phyloP scores from a whole-genome alignment of 1,140 invertebrate genomes.

The Trichoplusia ni region DNA sequence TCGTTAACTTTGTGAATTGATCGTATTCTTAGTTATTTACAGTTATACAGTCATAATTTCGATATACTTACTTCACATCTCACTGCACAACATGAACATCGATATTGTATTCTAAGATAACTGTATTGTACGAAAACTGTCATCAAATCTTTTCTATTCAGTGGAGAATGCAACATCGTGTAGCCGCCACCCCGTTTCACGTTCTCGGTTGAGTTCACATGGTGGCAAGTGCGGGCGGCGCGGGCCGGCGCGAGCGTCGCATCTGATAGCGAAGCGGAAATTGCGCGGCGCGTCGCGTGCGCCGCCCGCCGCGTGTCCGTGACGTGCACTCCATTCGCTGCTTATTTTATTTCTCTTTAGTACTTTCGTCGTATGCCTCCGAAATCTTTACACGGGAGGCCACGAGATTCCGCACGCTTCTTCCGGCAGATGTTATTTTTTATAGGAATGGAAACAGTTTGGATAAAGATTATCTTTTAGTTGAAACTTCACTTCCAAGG shows the following conservation, averaged over 20 bases:
- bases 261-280: slow-evolving; percentile 74
- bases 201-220: slow-evolving; percentile 46
- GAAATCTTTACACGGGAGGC: slow-evolving; percentile 48
- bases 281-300: slow-evolving; percentile 74
- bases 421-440: slow-evolving; percentile 37
- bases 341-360: slow-evolving; percentile 58
- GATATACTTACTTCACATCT: too few relatives aligned
- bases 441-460: too few relatives aligned
- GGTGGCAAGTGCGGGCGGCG: slow-evolving; percentile 32
- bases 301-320: slow-evolving; percentile 57
- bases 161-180: slow-evolving; percentile 39
- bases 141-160: slow-evolving; percentile 37
- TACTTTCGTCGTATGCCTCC: slow-evolving; percentile 44
- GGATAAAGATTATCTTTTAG: not conserved
- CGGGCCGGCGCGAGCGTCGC: slow-evolving; percentile 45
- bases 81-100: too few relatives aligned
- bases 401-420: slow-evolving; percentile 17
- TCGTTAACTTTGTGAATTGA: too few relatives aligned
- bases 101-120: too few relatives aligned
- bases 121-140: too few relatives aligned
- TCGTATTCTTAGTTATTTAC: too few relatives aligned
- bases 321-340: slow-evolving; percentile 57
- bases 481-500: too few relatives aligned
- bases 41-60: too few relatives aligned
- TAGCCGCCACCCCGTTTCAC: slow-evolving; percentile 24